Evolutionary conservation across 2,888 invertebrate genomes (phyloP).

Genomic region (Morpho deidamia): DNA sequence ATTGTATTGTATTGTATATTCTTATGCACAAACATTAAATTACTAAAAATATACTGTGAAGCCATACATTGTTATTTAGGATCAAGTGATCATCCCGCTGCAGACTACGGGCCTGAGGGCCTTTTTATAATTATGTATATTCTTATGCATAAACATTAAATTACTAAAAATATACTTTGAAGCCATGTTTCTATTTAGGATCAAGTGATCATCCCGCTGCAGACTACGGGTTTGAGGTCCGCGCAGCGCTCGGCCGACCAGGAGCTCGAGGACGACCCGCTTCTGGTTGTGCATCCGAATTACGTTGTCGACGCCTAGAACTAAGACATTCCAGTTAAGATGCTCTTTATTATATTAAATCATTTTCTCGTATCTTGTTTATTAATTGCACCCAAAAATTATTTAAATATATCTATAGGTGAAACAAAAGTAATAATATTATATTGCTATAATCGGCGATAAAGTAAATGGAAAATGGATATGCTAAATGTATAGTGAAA

Average conservation of each 20-base stretch:
- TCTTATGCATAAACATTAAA: too few relatives aligned
- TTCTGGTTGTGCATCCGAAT: slow-evolving; percentile 97
- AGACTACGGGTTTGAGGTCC: slow-evolving; percentile 74
- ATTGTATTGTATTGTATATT: too few relatives aligned
- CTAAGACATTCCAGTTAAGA: slow-evolving; percentile 7
- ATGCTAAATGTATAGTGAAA: too few relatives aligned
- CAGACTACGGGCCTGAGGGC: slow-evolving; percentile 76
- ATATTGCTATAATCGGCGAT: too few relatives aligned
- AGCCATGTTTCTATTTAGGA: slow-evolving; percentile 79
- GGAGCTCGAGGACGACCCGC: slow-evolving; percentile 86
- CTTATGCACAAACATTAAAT: too few relatives aligned
- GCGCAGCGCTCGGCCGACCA: slow-evolving; percentile 73
- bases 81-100: slow-evolving; percentile 90
- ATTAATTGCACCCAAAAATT: too few relatives aligned
- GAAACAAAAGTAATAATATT: too few relatives aligned
- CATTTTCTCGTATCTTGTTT: background rate
- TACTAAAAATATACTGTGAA: too few relatives aligned
- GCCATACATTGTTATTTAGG: slow-evolving; percentile 79
- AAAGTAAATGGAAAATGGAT: too few relatives aligned
- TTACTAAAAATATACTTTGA: too few relatives aligned
- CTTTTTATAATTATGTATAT: too few relatives aligned
- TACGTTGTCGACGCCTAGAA: slow-evolving; percentile 85
- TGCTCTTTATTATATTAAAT: slow-evolving; percentile 25
- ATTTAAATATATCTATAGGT: too few relatives aligned
- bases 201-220: slow-evolving; percentile 88